A percentile compares a stretch with the other conserved stretches of the same genome.
These are phyloP conservation scores for Mantis religiosa DNA, from an alignment of 2,888 invertebrate genomes.

Conservation along the genomic window DNA sequence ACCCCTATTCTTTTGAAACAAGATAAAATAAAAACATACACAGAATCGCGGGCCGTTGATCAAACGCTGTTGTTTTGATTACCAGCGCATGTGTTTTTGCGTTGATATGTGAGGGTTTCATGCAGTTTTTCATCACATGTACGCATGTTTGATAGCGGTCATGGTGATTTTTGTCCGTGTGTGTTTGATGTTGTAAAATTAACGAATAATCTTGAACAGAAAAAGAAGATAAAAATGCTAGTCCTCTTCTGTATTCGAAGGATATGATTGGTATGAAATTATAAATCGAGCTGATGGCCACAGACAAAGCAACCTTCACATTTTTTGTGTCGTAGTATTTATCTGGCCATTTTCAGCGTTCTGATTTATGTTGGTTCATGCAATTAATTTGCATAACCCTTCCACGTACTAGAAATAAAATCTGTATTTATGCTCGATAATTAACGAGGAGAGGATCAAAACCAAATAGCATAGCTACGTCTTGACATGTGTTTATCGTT, in stretches of 20 bases:
- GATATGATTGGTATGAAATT: neutral
- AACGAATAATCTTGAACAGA: neutral
- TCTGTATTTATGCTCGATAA: too few relatives aligned
- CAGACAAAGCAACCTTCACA: neutral
- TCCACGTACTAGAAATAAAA: too few relatives aligned
- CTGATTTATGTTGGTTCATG: too few relatives aligned
- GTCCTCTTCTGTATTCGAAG: neutral
- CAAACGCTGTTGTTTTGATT: slow-evolving; percentile 7
- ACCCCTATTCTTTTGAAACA: neutral
- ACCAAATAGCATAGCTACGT: too few relatives aligned
- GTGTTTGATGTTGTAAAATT: neutral
- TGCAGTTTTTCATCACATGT: neutral
- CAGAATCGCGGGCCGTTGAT: slow-evolving; percentile 1
- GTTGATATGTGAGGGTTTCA: neutral
- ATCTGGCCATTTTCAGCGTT: too few relatives aligned
- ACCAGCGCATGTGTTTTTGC: neutral
- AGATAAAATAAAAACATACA: slow-evolving; percentile 6
- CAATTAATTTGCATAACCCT: too few relatives aligned
- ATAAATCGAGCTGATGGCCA: neutral
- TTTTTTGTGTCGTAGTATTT: neutral
- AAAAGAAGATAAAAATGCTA: neutral
- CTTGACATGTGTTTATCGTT: too few relatives aligned
- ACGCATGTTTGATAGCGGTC: neutral
- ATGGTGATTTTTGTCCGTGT: neutral
- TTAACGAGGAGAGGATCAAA: too few relatives aligned